Evolutionary conservation across 2,113 vertebrate genomes (phyloP).

Genomic region (Platysternon megacephalum): DNA sequence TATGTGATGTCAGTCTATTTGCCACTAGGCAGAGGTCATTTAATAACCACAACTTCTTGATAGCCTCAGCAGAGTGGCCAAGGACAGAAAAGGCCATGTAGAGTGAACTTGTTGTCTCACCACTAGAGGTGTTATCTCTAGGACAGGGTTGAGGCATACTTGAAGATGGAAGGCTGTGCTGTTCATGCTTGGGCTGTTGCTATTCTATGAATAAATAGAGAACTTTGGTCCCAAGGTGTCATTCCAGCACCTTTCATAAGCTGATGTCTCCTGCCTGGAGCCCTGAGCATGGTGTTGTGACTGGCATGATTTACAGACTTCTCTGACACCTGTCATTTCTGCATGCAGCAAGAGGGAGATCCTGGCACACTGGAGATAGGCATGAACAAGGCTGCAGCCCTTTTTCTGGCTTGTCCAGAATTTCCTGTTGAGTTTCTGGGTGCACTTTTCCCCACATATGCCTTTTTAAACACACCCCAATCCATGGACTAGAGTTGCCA

Average conservation of each 20-base stretch:
- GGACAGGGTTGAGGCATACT: rapidly evolving
- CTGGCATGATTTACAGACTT: not conserved
- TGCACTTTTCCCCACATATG: not conserved
- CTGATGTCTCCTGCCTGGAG: not conserved
- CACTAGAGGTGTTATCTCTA: not conserved
- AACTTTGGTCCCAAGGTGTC: not conserved
- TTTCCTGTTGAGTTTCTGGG: rapidly evolving
- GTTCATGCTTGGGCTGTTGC: rapidly evolving
- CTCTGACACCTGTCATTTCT: not conserved
- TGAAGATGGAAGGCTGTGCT: not conserved
- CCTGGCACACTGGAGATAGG: not conserved
- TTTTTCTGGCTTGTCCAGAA: not conserved
- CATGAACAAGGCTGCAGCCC: not conserved
- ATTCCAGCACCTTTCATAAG: not conserved
- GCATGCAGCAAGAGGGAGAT: not conserved
- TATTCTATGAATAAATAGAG: not conserved
- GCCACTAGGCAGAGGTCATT: not conserved
- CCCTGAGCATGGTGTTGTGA: not conserved
- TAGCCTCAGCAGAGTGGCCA: not conserved
- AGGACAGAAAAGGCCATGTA: not conserved
- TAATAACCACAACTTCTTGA: not conserved
- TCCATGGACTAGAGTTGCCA: not conserved
- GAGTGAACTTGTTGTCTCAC: not conserved
- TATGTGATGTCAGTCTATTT: not conserved
- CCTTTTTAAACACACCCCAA: not conserved